phyloP scores from a whole-genome alignment of 2,113 vertebrate genomes.

The Rhabdomys dilectus region DNA sequence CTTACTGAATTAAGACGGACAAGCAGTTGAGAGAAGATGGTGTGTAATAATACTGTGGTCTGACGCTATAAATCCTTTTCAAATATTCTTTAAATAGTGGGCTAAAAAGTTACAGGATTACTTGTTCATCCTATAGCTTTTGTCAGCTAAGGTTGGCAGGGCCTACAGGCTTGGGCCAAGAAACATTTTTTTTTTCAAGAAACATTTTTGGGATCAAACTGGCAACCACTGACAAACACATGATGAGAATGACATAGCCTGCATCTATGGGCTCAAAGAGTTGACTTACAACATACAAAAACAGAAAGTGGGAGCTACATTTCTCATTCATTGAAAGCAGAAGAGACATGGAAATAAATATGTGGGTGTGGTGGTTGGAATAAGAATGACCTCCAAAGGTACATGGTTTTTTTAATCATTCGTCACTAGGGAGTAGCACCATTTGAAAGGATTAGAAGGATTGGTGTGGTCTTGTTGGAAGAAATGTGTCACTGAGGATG shows the following conservation, averaged over 20 bases:
- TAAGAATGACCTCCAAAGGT: no score
- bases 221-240: not conserved
- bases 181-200: not conserved
- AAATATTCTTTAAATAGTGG: not conserved
- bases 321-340: not conserved
- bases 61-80: not conserved
- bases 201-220: not conserved
- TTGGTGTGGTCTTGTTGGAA: not conserved
- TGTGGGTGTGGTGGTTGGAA: not conserved
- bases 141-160: not conserved
- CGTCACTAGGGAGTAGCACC: not conserved
- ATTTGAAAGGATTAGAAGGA: not conserved
- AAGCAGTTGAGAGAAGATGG: not conserved
- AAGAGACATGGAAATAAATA: conserved; percentile 5
- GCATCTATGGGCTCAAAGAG: not conserved
- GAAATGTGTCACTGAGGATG: not conserved
- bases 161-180: not conserved
- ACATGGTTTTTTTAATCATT: not conserved
- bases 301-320: not conserved
- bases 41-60: not conserved
- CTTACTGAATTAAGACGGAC: not conserved
- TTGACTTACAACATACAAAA: not conserved
- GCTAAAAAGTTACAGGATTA: not conserved
- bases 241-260: not conserved
- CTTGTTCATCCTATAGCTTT: not conserved